Conservation (phyloP, 1,140 invertebrate species). For the Magallana ariakensis region DNA sequence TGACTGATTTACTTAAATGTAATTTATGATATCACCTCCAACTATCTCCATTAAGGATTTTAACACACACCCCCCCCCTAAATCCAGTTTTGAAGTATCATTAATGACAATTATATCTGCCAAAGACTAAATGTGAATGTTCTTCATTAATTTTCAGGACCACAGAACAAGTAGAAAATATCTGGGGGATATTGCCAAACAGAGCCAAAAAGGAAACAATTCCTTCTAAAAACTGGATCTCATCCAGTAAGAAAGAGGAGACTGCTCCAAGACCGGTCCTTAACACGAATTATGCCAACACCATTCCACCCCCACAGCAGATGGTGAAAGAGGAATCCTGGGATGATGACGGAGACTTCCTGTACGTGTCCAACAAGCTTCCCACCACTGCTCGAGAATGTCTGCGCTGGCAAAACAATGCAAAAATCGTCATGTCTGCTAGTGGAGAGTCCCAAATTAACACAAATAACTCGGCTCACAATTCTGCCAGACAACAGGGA, state of each 20-base stretch:
- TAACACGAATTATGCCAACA: neutral
- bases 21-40: too few species aligned
- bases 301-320: neutral
- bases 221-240: neutral
- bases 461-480: neutral
- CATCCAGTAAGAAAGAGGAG: neutral
- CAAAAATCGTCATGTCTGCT: neutral
- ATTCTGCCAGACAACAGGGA: neutral
- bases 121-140: too few species aligned
- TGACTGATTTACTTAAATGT: too few species aligned
- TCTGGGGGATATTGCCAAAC: neutral
- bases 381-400: slow-evolving; percentile 41
- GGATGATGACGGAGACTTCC: slow-evolving; percentile 17
- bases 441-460: neutral
- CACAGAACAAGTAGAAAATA: neutral
- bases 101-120: too few species aligned
- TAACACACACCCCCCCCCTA: too few species aligned
- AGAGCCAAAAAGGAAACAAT: neutral
- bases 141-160: too few species aligned
- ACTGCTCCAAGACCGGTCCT: neutral
- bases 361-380: slow-evolving; percentile 37
- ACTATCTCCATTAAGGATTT: too few species aligned
- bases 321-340: slow-evolving; percentile 31
- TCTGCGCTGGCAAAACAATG: slow-evolving; percentile 32
- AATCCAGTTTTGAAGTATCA: too few species aligned